These are phyloP conservation scores for Tretioscincus oriximinensis DNA, from an alignment of 2,113 vertebrate genomes.

Conservation along the genomic window DNA sequence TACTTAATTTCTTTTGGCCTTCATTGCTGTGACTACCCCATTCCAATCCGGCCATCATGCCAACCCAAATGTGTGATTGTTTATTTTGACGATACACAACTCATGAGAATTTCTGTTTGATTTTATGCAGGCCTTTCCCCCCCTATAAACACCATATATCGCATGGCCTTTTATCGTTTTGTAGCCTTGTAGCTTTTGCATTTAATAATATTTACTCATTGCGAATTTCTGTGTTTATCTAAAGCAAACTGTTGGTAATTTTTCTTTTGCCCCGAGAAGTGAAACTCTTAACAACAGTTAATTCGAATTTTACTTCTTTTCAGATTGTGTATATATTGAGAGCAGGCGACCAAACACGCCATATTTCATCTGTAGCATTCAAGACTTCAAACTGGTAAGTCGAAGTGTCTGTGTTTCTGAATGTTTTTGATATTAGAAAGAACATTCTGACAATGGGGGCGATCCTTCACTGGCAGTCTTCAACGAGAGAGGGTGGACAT, in stretches of 20 bases:
- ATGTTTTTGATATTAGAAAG: too few relatives aligned
- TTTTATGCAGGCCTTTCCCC: conserved; percentile 5
- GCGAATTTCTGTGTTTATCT: conserved; percentile 55
- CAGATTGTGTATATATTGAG: conserved; percentile 99
- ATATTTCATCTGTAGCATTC: conserved; percentile 99
- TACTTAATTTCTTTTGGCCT: conserved; percentile 40
- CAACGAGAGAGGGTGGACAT: too few relatives aligned
- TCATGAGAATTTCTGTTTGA: conserved; percentile 30
- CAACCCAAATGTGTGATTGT: conserved; percentile 11
- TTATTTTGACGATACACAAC: conserved; percentile 45
- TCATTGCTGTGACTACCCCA: conserved; percentile 48
- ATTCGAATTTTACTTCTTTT: conserved; percentile 51
- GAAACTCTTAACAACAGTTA: conserved; percentile 57
- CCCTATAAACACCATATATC: neutral
- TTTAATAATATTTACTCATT: conserved; percentile 40
- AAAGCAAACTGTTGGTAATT: conserved; percentile 33
- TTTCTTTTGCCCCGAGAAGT: conserved; percentile 38
- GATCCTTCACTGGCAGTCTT: too few relatives aligned
- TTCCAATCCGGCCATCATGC: conserved; percentile 42
- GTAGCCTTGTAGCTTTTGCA: neutral
- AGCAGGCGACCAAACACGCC: conserved; percentile 96
- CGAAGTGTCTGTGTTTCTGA: neutral
- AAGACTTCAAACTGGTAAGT: conserved; percentile 99
- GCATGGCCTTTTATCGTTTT: neutral
- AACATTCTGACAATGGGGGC: too few relatives aligned